Percentiles rank a stretch among this genome's conserved stretches.
Conservation (phyloP, 2,797 vertebrate species). For the Danio jaintianensis region DNA sequence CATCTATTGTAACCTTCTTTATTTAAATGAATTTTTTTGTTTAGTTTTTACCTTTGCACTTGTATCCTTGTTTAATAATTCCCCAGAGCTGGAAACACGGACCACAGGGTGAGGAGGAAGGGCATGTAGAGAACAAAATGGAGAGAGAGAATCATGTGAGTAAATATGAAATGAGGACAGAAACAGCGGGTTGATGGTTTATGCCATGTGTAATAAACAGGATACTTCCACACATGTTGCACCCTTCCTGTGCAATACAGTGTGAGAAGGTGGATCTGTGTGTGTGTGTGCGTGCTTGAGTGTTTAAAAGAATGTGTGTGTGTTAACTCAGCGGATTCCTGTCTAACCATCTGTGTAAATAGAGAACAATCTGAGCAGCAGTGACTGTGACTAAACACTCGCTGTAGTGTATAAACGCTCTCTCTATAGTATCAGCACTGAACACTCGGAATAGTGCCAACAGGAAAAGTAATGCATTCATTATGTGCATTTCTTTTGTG, state of each 20-base stretch:
- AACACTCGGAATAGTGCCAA: neutral
- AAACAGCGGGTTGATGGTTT: constrained; percentile 67
- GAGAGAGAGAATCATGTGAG: constrained; percentile 70
- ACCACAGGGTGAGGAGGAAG: constrained; percentile 64
- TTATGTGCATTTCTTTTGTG: neutral
- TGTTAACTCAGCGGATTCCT: constrained; percentile 53
- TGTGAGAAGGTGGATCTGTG: constrained; percentile 26
- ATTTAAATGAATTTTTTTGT: neutral
- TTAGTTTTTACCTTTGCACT: constrained; percentile 91
- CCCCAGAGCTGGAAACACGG: constrained; percentile 91
- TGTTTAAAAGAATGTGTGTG: constrained; percentile 44
- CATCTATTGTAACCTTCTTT: neutral
- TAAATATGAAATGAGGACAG: constrained; percentile 59
- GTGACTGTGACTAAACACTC: constrained; percentile 30
- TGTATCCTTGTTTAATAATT: constrained; percentile 98
- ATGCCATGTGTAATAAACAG: constrained; percentile 79
- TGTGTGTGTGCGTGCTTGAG: constrained; percentile 23
- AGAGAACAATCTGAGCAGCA: constrained; percentile 36
- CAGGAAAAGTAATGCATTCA: constrained; percentile 21
- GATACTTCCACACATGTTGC: constrained; percentile 78
- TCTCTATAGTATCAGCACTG: neutral
- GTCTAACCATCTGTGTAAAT: constrained; percentile 56
- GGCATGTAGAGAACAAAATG: constrained; percentile 64
- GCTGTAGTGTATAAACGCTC: constrained; percentile 28
- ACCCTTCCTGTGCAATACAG: constrained; percentile 79